These are phyloP conservation scores for Ectropis grisescens DNA, from an alignment of 1,140 invertebrate species.

Conservation along the genomic window DNA sequence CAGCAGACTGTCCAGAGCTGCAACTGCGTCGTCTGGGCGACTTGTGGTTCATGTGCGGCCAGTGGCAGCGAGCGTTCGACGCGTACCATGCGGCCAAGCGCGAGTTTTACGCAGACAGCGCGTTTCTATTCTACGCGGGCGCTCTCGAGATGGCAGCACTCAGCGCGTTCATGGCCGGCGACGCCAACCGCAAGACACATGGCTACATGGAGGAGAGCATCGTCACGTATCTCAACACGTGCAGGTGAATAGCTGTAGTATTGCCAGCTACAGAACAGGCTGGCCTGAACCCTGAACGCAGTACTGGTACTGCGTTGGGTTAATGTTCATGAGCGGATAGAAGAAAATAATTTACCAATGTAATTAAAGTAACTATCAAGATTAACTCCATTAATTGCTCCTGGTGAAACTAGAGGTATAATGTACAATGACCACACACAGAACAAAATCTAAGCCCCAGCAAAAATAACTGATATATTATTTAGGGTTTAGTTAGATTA, in stretches of 20 bases:
- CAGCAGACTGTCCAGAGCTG: conserved; percentile 91
- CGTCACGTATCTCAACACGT: conserved; percentile 88
- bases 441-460: too few relatives aligned
- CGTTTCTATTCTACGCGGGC: conserved; percentile 97
- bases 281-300: too few relatives aligned
- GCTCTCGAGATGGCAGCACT: conserved; percentile 96
- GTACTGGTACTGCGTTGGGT: too few relatives aligned
- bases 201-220: conserved; percentile 97
- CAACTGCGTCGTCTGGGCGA: conserved; percentile 94
- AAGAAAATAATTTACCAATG: too few relatives aligned
- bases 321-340: too few relatives aligned
- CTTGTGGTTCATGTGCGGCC: conserved; percentile 95
- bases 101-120: conserved; percentile 96
- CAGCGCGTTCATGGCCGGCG: conserved; percentile 91
- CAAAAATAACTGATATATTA: too few relatives aligned
- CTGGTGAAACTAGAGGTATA: too few relatives aligned
- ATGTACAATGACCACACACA: too few relatives aligned
- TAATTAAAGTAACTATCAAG: too few relatives aligned
- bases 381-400: too few relatives aligned
- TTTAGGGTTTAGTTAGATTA: too few relatives aligned
- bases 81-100: conserved; percentile 96
- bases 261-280: too few relatives aligned
- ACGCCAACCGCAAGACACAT: conserved; percentile 80
- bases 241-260: conserved; percentile 79
- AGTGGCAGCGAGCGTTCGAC: conserved; percentile 92